Evolutionary conservation across 2,797 vertebrate species (phyloP), one percentile per base, ranked within the genome.

Genomic region (Anisognathus igniventris): DNA sequence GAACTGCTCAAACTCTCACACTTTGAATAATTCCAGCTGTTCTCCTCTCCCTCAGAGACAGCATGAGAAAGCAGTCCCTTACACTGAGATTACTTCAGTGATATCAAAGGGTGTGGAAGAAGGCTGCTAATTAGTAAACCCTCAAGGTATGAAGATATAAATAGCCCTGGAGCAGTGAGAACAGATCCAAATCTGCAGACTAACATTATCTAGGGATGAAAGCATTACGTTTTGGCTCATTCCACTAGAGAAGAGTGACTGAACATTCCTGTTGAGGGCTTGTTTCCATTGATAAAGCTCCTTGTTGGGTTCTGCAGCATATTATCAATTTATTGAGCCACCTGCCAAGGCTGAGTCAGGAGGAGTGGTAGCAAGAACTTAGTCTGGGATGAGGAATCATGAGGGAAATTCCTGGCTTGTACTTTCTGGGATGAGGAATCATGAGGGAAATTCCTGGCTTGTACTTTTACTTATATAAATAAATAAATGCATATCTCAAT

Each of bases 221-320:
- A 91, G 66, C 20, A 25, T 78, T 78, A 67, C 0, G 0, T 51
- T 67, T 77, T 58, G 87, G 75, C 50, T 73, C 86, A 82, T 96
- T 94, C 54, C 48, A 76, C 83, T n/a, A 42, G 75, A 91, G 77
- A 87, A 92, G 76, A 89, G 72, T 73, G 88, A 78, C 35, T 91
- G 84, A 96, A 90, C 89, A 85, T 90, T 78, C 73, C 78, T 84
- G 66, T 78, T 86, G 88, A 92, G 58, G 86, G 45, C 86, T 92
- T 93, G 90, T 91, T 96, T 94, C 78, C 81, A 96, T 73, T 91
- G 94, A 95, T 95, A 94, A 95, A 95, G 58, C 37, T 75, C 50
- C 83, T 86, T 86, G 71, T 87, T 67, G 48, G 65, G 70, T 64
- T 75, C 68, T 88, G 68, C 44, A 78, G 77, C 30, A 5, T 85